Evolutionary conservation across 2,888 invertebrate species (phyloP).

Genomic region (Agrochola lota): DNA sequence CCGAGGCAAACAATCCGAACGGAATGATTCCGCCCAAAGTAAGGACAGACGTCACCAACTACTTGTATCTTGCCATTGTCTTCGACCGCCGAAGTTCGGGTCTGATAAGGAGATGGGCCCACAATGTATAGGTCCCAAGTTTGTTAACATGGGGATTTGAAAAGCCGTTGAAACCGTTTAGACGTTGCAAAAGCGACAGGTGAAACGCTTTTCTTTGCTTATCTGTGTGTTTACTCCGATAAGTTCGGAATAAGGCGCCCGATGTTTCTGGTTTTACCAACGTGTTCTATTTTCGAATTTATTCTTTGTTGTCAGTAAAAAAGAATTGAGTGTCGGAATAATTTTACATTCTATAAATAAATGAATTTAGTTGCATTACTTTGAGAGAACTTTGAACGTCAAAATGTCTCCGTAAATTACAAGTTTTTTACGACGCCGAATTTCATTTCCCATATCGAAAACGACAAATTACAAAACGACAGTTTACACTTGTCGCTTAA

Average conservation of each 20-base stretch:
- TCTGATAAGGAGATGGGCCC: constrained; percentile 77
- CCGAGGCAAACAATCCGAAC: constrained; percentile 65
- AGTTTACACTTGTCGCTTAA: constrained; percentile 64
- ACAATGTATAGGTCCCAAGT: constrained; percentile 84
- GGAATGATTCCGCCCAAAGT: constrained; percentile 67
- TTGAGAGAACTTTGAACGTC: constrained; percentile 45
- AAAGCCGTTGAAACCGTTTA: constrained; percentile 73
- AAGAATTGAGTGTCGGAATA: constrained; percentile 17
- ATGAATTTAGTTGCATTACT: constrained; percentile 39
- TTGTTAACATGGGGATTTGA: constrained; percentile 80
- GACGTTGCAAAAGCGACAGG: constrained; percentile 70
- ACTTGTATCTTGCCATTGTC: constrained; percentile 79
- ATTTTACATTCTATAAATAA: constrained; percentile 30
- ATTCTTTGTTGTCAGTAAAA: constrained; percentile 24
- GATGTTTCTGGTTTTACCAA: constrained; percentile 20
- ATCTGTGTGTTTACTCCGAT: constrained; percentile 50
- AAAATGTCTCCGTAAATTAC: constrained; percentile 53
- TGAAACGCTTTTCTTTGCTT: constrained; percentile 72
- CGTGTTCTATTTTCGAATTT: constrained; percentile 46
- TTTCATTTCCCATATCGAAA: constrained; percentile 49
- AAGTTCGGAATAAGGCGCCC: constrained; percentile 52
- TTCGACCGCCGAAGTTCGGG: constrained; percentile 81
- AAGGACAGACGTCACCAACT: constrained; percentile 74
- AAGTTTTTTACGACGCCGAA: constrained; percentile 53
- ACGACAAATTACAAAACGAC: constrained; percentile 54